These are phyloP conservation scores for Pseudomugil tenellus DNA, from an alignment of 2,797 vertebrate genomes.

Conservation along the genomic window DNA sequence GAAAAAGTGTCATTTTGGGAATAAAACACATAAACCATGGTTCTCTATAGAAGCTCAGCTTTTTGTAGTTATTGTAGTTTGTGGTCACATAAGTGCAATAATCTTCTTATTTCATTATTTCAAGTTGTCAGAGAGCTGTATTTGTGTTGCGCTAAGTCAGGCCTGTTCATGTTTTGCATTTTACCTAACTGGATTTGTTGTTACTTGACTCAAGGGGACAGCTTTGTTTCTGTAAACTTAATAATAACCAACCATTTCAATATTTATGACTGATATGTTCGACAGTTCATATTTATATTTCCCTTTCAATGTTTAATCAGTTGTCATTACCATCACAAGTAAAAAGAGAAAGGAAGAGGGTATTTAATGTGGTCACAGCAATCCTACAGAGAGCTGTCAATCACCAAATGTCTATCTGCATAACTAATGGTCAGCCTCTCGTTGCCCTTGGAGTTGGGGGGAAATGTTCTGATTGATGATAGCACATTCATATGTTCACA, in stretches of 20 bases:
- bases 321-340: conserved; percentile 67
- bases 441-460: conserved; percentile 60
- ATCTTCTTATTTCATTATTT: conserved; percentile 44
- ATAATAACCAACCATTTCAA: conserved; percentile 42
- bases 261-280: conserved; percentile 63
- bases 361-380: conserved; percentile 51
- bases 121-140: conserved; percentile 31
- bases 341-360: conserved; percentile 44
- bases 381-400: conserved; percentile 60
- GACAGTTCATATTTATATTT: conserved; percentile 48
- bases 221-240: conserved; percentile 47
- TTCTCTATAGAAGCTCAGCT: conserved; percentile 19
- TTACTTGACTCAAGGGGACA: conserved; percentile 39
- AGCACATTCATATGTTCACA: conserved; percentile 56
- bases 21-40: conserved; percentile 18
- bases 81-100: conserved; percentile 20
- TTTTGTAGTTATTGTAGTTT: conserved; percentile 29
- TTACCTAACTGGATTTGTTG: conserved; percentile 47
- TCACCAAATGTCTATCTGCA: conserved; percentile 58
- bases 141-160: conserved; percentile 33
- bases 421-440: conserved; percentile 49
- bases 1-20: conserved; percentile 22
- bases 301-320: conserved; percentile 67
- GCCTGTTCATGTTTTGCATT: conserved; percentile 34
- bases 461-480: conserved; percentile 59